Evolutionary conservation across 1,140 invertebrate species (phyloP), one percentile per base, ranked within the genome.

Genomic region (Brachionus asplanchnoidis): DNA sequence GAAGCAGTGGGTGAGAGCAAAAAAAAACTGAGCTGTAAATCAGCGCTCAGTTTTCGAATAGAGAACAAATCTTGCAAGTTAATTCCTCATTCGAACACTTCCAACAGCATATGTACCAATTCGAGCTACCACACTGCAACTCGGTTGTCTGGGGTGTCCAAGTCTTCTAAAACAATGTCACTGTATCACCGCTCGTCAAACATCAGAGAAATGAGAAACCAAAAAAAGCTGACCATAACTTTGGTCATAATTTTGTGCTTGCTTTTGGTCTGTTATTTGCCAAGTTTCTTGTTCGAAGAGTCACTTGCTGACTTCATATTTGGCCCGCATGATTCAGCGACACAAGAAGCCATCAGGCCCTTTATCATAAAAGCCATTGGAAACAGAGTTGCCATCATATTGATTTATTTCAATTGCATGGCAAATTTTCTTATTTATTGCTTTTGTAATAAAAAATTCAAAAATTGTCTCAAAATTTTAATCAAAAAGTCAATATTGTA

Each of bases 381-480:
- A 44, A 40, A 82, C 26, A 23, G 79, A 44, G 23, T 82, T 11
- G 53, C 79, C 20, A 68, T 68, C 40, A 60, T 82, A 14, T 23
- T 82, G 4, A 82, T 82, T 3, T 65, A 82, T 82, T 82, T 82
- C 20, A 82, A 82, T 68, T 82, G 79, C 56, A 65, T 68, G 60
- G 79, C 79, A 11, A 82, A 82, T 68, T 82, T 82, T 82, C 42
- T 82, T n/a, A 82, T 82, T 26, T 82, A 82, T 60, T 82, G 79
- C 56, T 68, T 82, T 60, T 82, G 79, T 68, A 82, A 82, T 68
- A 82, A 82, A 60, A 82, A 82, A 46, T 82, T 82, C 42, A 82
- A 82, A 44, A 82, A 82, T 68, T 60, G 50, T 26, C 28, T 82
- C 5, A 82, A 82, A 40, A 40, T 82, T 60, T 82, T 82, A 68